Conservation (phyloP, 2,888 invertebrate genomes). For the Omphaloscelis lunosa region DNA sequence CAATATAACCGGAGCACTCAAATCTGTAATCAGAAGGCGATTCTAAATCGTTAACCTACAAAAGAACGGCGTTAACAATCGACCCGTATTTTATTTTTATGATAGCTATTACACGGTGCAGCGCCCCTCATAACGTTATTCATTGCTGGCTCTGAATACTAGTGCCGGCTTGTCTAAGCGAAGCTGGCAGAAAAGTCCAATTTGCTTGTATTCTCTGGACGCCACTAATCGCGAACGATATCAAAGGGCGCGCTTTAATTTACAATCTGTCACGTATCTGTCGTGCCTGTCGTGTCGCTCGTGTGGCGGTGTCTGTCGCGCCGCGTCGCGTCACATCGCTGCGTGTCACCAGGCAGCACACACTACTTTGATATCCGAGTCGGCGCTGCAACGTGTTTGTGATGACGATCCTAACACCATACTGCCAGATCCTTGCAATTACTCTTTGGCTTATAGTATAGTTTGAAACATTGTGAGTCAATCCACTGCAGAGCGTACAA, state of each 20-base stretch:
- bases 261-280: conserved; percentile 39
- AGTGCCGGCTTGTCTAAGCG: not conserved
- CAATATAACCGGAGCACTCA: conserved; percentile 16
- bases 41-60: conserved; percentile 48
- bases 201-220: conserved; percentile 40
- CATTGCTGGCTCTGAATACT: conserved; percentile 19
- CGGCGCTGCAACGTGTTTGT: not conserved
- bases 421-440: not conserved
- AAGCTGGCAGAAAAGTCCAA: conserved; percentile 35
- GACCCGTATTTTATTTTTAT: conserved; percentile 40
- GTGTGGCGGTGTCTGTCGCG: not conserved
- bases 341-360: conserved; percentile 9
- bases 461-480: not conserved
- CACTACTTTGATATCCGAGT: not conserved
- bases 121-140: conserved; percentile 16
- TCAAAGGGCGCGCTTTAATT: conserved; percentile 51
- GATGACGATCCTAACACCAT: not conserved
- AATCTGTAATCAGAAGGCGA: conserved; percentile 37
- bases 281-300: conserved; percentile 1
- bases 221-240: conserved; percentile 31
- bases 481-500: not conserved
- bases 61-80: conserved; percentile 29
- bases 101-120: conserved; percentile 25
- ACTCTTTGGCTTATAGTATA: no score
- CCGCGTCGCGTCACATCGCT: not conserved